Evolutionary conservation across 2,888 invertebrate genomes (phyloP).

Genomic region (Fragum fragum): DNA sequence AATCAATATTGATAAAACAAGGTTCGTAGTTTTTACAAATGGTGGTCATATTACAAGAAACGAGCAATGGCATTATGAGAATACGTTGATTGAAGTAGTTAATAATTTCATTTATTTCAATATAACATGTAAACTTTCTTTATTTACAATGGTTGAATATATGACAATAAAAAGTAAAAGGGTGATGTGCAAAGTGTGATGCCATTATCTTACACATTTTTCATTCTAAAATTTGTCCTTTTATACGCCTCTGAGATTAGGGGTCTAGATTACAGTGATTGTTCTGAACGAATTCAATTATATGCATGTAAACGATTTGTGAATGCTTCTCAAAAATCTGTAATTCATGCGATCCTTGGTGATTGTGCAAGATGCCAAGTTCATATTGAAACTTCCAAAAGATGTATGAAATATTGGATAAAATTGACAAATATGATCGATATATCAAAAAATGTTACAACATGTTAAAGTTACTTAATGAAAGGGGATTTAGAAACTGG

Average conservation of each 20-base stretch:
- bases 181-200: constrained; percentile 21
- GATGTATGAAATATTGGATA: constrained; percentile 46
- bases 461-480: too few relatives aligned
- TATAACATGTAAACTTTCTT: constrained; percentile 36
- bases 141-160: constrained; percentile 34
- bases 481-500: constrained; percentile 29
- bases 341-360: constrained; percentile 21
- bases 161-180: constrained; percentile 29
- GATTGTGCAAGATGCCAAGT: constrained; percentile 45
- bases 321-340: background rate
- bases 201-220: constrained; percentile 37
- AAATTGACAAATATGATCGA: constrained; percentile 18
- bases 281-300: constrained; percentile 38
- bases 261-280: constrained; percentile 26
- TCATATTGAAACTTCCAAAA: constrained; percentile 26
- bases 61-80: constrained; percentile 44
- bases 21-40: constrained; percentile 48
- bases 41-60: constrained; percentile 38
- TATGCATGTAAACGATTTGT: constrained; percentile 45
- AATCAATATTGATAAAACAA: constrained; percentile 51
- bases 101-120: constrained; percentile 39
- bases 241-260: too few relatives aligned
- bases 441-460: constrained; percentile 17
- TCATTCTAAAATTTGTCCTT: constrained; percentile 44
- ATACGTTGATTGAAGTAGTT: constrained; percentile 27